A percentile compares a stretch with the other conserved stretches of the same genome.
Evolutionary conservation across 2,113 vertebrate genomes (phyloP).

Genomic region (Muntiacus muntjak): DNA sequence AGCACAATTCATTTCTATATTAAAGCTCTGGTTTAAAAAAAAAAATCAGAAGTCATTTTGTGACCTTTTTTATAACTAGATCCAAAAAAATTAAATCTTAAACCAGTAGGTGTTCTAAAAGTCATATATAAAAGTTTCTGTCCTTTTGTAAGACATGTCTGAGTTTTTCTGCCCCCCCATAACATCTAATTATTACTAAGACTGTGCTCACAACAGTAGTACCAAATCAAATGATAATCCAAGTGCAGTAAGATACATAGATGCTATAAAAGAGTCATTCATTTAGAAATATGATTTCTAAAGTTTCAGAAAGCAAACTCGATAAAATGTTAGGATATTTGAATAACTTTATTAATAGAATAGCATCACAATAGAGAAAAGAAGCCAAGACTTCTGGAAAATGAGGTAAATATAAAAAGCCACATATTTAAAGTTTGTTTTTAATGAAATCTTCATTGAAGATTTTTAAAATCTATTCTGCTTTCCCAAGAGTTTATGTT

Average conservation of each 20-base stretch:
- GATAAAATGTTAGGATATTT: not conserved
- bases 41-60: not conserved
- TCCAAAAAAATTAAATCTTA: not conserved
- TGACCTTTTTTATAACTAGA: not conserved
- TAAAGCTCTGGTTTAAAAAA: not conserved
- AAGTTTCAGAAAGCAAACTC: conserved; percentile 39
- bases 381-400: not conserved
- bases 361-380: not conserved
- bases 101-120: not conserved
- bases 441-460: conserved; percentile 5
- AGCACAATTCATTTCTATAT: not conserved
- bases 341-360: conserved; percentile 42
- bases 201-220: not conserved
- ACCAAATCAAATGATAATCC: not conserved
- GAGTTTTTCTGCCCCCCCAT: not conserved
- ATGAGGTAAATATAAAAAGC: not conserved
- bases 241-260: not conserved
- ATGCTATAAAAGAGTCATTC: not conserved
- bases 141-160: not conserved
- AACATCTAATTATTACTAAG: not conserved
- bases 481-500: not conserved
- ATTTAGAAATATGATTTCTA: not conserved
- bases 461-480: not conserved
- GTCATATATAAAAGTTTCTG: not conserved
- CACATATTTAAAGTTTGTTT: not conserved